Evolutionary conservation across 1,140 invertebrate genomes (phyloP), one percentile per base, ranked within the genome.

Genomic region (Lepidurus couesii): DNA sequence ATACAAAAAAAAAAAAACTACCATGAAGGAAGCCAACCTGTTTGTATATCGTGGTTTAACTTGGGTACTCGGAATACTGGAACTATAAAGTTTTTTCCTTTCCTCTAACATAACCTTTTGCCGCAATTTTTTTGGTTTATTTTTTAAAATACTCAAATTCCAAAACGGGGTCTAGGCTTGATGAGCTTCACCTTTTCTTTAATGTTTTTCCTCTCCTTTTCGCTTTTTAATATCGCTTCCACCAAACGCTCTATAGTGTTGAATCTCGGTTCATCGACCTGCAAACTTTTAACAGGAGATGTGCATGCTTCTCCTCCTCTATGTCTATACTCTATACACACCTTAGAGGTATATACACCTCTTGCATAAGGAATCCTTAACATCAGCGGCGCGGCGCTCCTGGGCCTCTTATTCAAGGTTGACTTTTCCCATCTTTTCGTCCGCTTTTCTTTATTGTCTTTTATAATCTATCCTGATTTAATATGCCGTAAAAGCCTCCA

Each of bases 351-450:
- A 65, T 65, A 65, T 13, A 65, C 21, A 65, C 16, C n/a, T 65
- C 21, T n/a, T 65, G 53, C 8, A 21, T 16, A 16, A 65, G 21
- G 53, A 65, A 65, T 65, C 34, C 34, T 34, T 34, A 34, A 34
- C 34, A 4, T 34, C 34, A 34, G 34, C 34, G 34, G 34, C 34
- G 34, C 34, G 34, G 34, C 34, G 34, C 34, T 34, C 21, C 21
- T 13, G 53, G 53, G 53, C 53, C 53, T 65, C 13, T 65, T 65
- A 65, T 21, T 65, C 53, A 65, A 65, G 53, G 53, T 65, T 65
- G 53, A n/a, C 16, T 65, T 65, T 65, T 65, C 21, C 16, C 53
- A 65, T 65, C 53, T 65, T 65, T n/a, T 13, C 3, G 16, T 21
- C 53, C n/a, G 16, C 13, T 13, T n/a, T 13, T 65, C 53, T 65